Percentiles rank a stretch among this genome's conserved stretches.
Conservation (phyloP, 2,113 vertebrate species). For the Xenotilapia flavipinnis region DNA sequence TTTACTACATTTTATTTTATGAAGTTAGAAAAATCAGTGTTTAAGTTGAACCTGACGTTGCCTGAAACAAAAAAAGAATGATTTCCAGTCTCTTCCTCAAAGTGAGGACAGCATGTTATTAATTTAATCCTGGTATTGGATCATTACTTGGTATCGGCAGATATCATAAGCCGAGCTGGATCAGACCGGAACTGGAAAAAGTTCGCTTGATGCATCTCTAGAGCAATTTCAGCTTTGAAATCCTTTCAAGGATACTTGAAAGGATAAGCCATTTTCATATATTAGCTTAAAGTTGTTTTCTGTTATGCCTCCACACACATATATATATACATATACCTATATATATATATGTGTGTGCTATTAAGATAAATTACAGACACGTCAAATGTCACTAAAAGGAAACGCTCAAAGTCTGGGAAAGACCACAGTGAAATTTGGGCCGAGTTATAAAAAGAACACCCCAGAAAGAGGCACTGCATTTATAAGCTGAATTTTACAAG, state of each 20-base stretch:
- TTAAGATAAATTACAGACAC: background rate
- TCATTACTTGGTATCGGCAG: background rate
- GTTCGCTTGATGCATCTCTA: background rate
- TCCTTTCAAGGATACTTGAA: background rate
- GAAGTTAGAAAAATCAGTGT: background rate
- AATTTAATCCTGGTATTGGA: background rate
- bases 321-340: rapidly evolving
- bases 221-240: background rate
- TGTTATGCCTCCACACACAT: background rate
- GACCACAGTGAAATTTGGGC: background rate
- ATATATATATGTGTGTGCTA: background rate
- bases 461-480: background rate
- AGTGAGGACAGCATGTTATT: background rate
- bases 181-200: background rate
- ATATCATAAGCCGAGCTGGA: background rate
- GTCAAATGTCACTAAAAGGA: background rate
- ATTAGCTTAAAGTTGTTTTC: background rate
- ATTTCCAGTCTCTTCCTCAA: background rate
- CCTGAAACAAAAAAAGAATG: background rate
- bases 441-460: background rate
- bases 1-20: background rate
- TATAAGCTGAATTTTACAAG: background rate
- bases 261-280: background rate
- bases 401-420: background rate
- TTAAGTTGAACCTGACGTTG: background rate